Conservation (phyloP, 2,113 vertebrate genomes). For the Eurystomus gularis region DNA sequence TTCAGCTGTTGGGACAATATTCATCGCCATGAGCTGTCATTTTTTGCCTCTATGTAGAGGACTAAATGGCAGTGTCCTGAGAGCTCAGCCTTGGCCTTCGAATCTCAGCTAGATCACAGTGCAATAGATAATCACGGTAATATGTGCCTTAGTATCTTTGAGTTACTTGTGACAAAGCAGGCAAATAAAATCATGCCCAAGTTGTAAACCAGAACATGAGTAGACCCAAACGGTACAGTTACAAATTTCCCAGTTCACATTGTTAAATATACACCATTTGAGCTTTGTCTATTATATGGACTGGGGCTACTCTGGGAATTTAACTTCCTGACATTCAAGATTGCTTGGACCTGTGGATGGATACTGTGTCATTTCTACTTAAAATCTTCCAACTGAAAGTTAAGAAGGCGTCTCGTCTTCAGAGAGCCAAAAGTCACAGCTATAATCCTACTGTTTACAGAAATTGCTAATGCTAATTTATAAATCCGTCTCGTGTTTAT, state of each 20-base stretch:
- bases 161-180: not conserved
- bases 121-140: not conserved
- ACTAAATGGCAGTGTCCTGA: not conserved
- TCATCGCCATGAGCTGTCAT: not conserved
- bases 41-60: conserved; percentile 6
- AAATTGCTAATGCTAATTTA: conserved; percentile 3
- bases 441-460: not conserved
- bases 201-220: not conserved
- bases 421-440: not conserved
- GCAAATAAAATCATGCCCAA: not conserved
- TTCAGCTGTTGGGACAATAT: not conserved
- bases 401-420: not conserved
- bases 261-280: not conserved
- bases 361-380: not conserved
- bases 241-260: not conserved
- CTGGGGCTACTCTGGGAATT: not conserved
- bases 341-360: not conserved
- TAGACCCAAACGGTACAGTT: not conserved
- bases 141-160: not conserved
- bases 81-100: not conserved
- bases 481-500: not conserved
- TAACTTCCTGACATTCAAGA: not conserved
- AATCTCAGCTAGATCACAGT: not conserved
- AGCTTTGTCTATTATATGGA: not conserved
- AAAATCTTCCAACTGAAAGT: not conserved